Base-by-base conservation (phyloP, 2,113 vertebrate genomes). In the Prolemur simus region DNA sequence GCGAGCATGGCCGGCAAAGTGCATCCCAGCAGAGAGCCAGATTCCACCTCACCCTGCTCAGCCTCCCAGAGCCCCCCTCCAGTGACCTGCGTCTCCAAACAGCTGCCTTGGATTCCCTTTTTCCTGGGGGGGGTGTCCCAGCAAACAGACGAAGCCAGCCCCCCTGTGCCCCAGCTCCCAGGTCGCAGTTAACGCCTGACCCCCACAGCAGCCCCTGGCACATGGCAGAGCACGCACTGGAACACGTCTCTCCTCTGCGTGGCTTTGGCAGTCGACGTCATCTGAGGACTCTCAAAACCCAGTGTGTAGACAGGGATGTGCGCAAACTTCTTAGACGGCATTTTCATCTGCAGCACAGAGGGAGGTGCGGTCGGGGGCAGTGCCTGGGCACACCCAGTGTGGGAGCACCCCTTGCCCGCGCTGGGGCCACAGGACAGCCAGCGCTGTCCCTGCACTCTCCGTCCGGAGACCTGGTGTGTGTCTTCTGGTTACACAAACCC, bases 261-360 rank as follows among this genome's bases (percentile, higher is more conserved):
- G 49, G 98, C 98, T 47, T 98, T 98, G 96, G 98, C 95, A 49
- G 94, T 60, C 69, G 98, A 92, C 0, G 89, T 89, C 87, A 97
- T 97, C 0, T 90, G 98, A 54, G 97, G 97, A 98, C 98, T 99
- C 97, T 99, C 99, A 56, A 99, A 99, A 82, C 99, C 99, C 96
- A 99, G 98, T 0, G 99, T 99, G 83, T 99, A 99, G 84, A 99
- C 99, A 0, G 99, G 99, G 96, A 99, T 99, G 96, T 99, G 99
- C 23, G 99, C 99, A 97, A 99, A 98, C 98, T 99, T 99, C 98
- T 99, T 99, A 6, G 99, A 99, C 78, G 99, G 99, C 91, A 99
- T 99, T 99, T 99, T 99, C 99, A 99, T 99, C 99, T 99, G 98
- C 60, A 17, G 1, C 49, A 91, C 37, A 95, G 32, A 89, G n/a